Base-by-base conservation (phyloP, 64 coral and sea anemone genomes). In the Trachythela sp. region DNA sequence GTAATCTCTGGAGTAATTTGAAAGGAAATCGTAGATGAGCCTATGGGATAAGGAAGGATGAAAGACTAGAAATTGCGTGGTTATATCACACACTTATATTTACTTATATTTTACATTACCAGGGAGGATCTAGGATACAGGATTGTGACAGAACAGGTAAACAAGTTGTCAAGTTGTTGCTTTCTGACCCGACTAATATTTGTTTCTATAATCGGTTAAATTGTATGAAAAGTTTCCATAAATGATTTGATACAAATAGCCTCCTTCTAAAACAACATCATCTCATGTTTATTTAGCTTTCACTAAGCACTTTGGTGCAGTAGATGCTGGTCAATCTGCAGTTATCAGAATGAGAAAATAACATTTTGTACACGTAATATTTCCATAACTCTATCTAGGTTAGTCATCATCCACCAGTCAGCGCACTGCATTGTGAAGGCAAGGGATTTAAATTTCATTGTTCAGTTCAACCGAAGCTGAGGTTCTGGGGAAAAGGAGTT, bases 401-500 rank as follows among this genome's bases (percentile, higher is more conserved):
- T 51, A 99, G 96, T 72, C 96, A 99, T 84, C 96, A 99, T 84
- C 96, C 96, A 24, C 96, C 96, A 34, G 89, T 99, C 70, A 99
- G 93, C 26, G 96, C 96, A 8, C 40, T 99, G 7, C 93, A 94
- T 27, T 94, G 94, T 64, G 91, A 89, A 58, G 77, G 86, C 7
- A 93, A 89, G 40, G 96, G 89, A 60, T 99, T 99, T 24, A 89
- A 90, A 31, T 99, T 99, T 84, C 96, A 99, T 68, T 94, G 94
- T 20, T 95, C 96, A 39, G 96, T 99, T 91, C 96, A 99, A 91
- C 96, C 96, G 18, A 99, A 95, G 36, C 54, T 99, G 40, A 94
- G 94, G 50, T 99, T 99, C 75, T 99, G 96, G 96, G 96, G 96
- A 1, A 99, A 99, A 99, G 96, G 96, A 40, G 91, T 99, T 20